Evolutionary conservation across 2,113 vertebrate genomes (phyloP).

Genomic region (Scomber japonicus): DNA sequence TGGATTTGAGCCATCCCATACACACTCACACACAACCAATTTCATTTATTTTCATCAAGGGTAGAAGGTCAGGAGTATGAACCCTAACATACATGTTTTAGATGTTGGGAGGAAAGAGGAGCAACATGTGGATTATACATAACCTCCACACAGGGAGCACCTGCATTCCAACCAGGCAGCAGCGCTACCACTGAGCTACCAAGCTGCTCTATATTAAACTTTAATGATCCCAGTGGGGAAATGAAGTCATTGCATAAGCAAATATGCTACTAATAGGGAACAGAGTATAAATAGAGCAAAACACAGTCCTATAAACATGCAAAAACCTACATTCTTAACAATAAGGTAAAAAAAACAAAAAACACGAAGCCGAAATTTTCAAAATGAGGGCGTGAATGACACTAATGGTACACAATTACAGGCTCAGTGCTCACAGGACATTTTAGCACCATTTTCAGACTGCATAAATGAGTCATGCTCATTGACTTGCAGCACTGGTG

Average conservation of each 20-base stretch:
- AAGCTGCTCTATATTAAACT: constrained; percentile 28
- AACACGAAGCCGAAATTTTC: background rate
- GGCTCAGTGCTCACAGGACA: background rate
- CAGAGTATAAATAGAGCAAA: constrained; percentile 16
- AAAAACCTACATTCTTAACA: background rate
- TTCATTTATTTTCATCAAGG: too few relatives aligned
- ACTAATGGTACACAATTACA: background rate
- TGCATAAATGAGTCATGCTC: background rate
- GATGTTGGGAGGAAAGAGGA: too few relatives aligned
- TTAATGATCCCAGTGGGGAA: constrained; percentile 27
- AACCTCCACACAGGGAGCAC: too few relatives aligned
- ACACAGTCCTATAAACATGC: background rate
- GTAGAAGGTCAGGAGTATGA: too few relatives aligned
- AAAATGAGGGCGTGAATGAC: background rate
- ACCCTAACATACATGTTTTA: too few relatives aligned
- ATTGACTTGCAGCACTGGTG: too few relatives aligned
- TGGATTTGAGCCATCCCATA: too few relatives aligned
- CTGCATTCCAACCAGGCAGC: too few relatives aligned
- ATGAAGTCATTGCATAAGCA: constrained; percentile 37
- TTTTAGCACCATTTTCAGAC: background rate
- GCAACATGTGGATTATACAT: too few relatives aligned
- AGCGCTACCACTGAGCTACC: too few relatives aligned
- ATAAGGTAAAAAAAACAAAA: background rate
- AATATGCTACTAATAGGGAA: constrained; percentile 23
- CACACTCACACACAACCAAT: too few relatives aligned